Conservation (phyloP, 2,113 vertebrate genomes). For the Salvelinus sp. region DNA sequence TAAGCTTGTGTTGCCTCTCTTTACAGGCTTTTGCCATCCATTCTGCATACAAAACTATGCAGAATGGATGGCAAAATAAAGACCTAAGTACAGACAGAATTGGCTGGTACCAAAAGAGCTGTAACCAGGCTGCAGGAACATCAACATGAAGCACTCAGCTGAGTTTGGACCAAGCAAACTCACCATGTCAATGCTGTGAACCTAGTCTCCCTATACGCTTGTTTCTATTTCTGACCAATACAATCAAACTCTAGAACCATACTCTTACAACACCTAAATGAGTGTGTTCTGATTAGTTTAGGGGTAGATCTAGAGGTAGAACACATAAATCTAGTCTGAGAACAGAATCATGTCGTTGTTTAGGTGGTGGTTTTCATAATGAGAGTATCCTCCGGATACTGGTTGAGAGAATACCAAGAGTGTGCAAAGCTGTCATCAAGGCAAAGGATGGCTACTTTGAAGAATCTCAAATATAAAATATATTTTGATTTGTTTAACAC, state of each 20-base stretch:
- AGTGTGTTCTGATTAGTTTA: neutral
- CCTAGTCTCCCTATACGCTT: neutral
- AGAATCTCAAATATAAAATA: too few relatives aligned
- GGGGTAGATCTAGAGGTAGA: neutral
- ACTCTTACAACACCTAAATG: neutral
- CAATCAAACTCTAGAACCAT: neutral
- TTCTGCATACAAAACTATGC: too few relatives aligned
- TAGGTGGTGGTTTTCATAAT: conserved; percentile 44
- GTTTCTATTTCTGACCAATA: neutral
- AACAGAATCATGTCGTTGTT: conserved; percentile 32
- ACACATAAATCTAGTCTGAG: neutral
- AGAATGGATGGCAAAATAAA: neutral
- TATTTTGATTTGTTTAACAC: too few relatives aligned
- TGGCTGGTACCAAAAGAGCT: neutral
- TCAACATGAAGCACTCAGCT: neutral
- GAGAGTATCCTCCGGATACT: conserved; percentile 29
- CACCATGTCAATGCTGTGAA: neutral
- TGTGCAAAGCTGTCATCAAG: too few relatives aligned
- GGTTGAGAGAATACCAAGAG: too few relatives aligned
- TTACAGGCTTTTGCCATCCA: too few relatives aligned
- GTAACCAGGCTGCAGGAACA: conserved; percentile 5
- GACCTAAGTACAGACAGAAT: neutral
- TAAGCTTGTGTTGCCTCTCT: neutral
- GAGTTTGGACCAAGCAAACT: too few relatives aligned
- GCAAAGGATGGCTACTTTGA: too few relatives aligned